These are phyloP conservation scores for Rhimphoctona megacephalus DNA, from an alignment of 2,888 invertebrate genomes.

Conservation along the genomic window DNA sequence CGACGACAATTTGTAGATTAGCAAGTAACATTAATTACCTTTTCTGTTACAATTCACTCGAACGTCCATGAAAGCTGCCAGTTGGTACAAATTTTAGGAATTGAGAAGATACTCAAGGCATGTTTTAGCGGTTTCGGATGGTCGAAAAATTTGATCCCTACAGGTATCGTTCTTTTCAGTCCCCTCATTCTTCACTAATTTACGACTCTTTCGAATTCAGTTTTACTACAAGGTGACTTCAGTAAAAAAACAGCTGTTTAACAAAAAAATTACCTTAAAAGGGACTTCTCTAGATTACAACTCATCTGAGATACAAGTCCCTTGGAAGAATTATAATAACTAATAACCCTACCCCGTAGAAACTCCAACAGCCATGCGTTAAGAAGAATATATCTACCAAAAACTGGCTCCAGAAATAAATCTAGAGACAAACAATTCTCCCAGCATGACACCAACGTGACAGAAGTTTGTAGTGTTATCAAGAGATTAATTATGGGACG, in stretches of 20 bases:
- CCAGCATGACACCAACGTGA: neutral
- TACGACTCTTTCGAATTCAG: neutral
- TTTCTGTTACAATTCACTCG: neutral
- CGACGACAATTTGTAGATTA: slow-evolving; percentile 2
- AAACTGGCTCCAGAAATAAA: slow-evolving; percentile 2
- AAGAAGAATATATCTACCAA: neutral
- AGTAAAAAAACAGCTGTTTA: neutral
- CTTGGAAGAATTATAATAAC: neutral
- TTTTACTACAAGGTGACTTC: neutral
- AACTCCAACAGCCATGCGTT: neutral
- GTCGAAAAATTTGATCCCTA: neutral
- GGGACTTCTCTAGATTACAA: neutral
- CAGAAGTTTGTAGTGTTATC: slow-evolving; percentile 5
- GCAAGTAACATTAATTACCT: neutral
- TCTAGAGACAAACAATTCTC: neutral
- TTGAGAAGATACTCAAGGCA: neutral
- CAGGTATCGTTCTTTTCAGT: no score
- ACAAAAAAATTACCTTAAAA: neutral
- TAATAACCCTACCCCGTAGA: neutral
- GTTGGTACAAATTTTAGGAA: neutral
- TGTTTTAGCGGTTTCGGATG: neutral
- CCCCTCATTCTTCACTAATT: neutral
- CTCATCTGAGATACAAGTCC: neutral
- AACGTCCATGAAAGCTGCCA: neutral
- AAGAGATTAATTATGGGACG: slow-evolving; percentile 2